These are phyloP conservation scores for Forficula auricularia DNA, from an alignment of 1,140 invertebrate genomes.

Conservation along the genomic window DNA sequence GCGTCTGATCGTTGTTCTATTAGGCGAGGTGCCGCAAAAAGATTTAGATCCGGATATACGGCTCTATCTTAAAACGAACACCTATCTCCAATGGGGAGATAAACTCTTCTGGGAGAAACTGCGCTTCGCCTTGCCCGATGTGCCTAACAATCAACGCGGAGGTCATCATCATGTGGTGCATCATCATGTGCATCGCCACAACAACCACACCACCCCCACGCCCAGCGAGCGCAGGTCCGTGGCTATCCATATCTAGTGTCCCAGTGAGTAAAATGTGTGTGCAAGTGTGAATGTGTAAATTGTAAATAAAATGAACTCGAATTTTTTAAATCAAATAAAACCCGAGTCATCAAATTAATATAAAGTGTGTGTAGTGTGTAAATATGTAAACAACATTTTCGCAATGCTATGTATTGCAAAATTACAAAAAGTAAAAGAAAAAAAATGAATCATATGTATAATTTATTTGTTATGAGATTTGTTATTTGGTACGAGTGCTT, in stretches of 20 bases:
- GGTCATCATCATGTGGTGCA: slow-evolving; percentile 10
- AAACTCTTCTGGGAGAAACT: slow-evolving; percentile 89
- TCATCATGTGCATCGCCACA: slow-evolving; percentile 11
- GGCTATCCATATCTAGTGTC: slow-evolving; percentile 9
- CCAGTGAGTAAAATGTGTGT: no score
- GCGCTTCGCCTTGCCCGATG: slow-evolving; percentile 73
- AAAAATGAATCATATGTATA: no score
- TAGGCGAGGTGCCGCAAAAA: slow-evolving; percentile 63
- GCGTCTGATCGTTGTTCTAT: slow-evolving; percentile 66
- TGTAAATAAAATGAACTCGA: no score
- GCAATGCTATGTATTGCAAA: no score
- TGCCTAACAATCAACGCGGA: slow-evolving; percentile 19
- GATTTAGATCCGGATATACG: slow-evolving; percentile 79
- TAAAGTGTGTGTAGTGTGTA: no score
- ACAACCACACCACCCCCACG: slow-evolving; percentile 8
- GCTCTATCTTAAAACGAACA: slow-evolving; percentile 75
- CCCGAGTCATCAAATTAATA: no score
- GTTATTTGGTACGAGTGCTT: no score
- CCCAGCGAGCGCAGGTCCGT: slow-evolving; percentile 5
- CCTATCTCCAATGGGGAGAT: slow-evolving; percentile 80
- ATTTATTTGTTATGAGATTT: no score
- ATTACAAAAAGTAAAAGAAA: no score
- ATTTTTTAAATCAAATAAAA: no score
- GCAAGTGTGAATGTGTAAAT: no score
- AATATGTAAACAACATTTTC: no score